A percentile compares a stretch with the other conserved stretches of the same genome.
Evolutionary conservation across 2,888 invertebrate genomes (phyloP).

Genomic region (Agrochola lychnidis): DNA sequence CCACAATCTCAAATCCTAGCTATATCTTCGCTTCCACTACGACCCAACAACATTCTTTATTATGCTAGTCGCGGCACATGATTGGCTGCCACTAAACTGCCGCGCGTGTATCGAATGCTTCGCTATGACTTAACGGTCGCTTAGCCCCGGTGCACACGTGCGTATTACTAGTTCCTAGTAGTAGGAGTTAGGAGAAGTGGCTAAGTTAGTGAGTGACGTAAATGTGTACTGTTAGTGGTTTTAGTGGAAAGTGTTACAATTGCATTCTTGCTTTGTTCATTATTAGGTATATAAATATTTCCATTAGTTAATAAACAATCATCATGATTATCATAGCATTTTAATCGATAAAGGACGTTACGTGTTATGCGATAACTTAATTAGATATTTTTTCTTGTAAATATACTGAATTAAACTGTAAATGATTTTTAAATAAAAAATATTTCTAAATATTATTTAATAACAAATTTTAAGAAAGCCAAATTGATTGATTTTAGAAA

Average conservation of each 20-base stretch:
- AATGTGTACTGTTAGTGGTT: constrained; percentile 25
- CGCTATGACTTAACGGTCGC: constrained; percentile 68
- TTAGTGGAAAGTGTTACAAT: constrained; percentile 28
- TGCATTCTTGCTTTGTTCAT: neutral
- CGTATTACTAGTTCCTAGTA: constrained; percentile 55
- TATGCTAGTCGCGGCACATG: constrained; percentile 77
- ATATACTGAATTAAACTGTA: too few species aligned
- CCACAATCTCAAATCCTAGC: neutral
- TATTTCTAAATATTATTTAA: too few species aligned
- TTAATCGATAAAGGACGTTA: neutral
- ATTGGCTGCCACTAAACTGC: constrained; percentile 84
- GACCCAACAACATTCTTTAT: constrained; percentile 65
- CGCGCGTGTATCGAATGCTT: constrained; percentile 80
- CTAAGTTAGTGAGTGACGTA: constrained; percentile 31
- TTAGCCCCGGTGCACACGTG: constrained; percentile 64
- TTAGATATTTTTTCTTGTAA: too few species aligned
- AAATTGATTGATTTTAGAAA: too few species aligned
- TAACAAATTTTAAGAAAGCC: too few species aligned
- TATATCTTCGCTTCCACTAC: constrained; percentile 48
- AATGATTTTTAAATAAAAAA: too few species aligned
- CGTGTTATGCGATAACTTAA: too few species aligned
- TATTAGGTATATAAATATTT: too few species aligned
- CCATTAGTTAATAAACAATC: neutral
- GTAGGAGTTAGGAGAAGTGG: constrained; percentile 23
- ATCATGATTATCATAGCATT: neutral